Conservation (phyloP, 1,140 invertebrate genomes). For the Dysdera silvatica region DNA sequence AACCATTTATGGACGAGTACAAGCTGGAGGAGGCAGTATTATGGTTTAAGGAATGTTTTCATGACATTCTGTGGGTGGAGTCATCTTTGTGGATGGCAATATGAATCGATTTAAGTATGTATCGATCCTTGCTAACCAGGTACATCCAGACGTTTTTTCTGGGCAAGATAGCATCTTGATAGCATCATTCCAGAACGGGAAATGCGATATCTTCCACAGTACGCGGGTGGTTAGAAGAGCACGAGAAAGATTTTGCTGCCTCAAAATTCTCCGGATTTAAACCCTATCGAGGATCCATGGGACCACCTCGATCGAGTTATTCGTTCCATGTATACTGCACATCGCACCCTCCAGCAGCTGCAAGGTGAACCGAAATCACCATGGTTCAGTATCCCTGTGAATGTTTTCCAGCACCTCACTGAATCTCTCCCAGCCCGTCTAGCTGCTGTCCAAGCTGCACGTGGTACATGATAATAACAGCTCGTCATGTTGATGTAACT, state of each 20-base stretch:
- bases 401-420: neutral
- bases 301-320: neutral
- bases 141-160: constrained; percentile 4
- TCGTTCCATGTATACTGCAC: neutral
- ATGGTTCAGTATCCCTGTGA: neutral
- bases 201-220: neutral
- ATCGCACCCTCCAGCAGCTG: neutral
- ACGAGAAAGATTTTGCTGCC: neutral
- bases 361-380: neutral
- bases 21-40: neutral
- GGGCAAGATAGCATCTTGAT: neutral
- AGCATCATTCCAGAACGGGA: constrained; percentile 1
- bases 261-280: neutral
- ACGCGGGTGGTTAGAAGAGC: neutral
- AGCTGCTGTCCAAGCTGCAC: neutral
- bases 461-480: neutral
- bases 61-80: neutral
- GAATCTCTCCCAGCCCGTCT: constrained; percentile 5
- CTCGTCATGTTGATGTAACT: neutral
- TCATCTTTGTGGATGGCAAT: neutral
- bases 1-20: neutral
- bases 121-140: constrained; percentile 3
- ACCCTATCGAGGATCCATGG: neutral
- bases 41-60: constrained; percentile 18
- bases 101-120: neutral